Conservation (phyloP, 2,113 vertebrate species). For the Malurus melanocephalus region DNA sequence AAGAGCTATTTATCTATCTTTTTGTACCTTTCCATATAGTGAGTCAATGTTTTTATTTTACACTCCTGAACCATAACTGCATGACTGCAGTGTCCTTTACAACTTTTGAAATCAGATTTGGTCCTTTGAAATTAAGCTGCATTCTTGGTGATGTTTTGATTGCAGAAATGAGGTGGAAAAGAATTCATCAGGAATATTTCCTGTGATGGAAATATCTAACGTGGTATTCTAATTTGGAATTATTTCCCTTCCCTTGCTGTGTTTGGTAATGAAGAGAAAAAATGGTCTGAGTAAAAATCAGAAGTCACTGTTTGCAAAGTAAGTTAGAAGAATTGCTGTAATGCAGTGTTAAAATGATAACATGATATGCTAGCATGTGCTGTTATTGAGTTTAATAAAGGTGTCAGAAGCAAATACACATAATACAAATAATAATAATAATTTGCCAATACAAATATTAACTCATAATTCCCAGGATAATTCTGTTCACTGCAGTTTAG, state of each 20-base stretch:
- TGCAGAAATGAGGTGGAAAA: background rate
- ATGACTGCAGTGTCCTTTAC: background rate
- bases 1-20: background rate
- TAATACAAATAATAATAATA: no score
- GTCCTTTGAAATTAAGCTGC: background rate
- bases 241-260: background rate
- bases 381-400: background rate
- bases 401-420: background rate
- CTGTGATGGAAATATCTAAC: background rate
- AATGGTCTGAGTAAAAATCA: background rate
- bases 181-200: background rate
- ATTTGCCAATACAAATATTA: no score
- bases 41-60: background rate
- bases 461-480: background rate
- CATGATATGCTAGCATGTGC: background rate
- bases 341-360: background rate
- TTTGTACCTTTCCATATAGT: rapidly evolving
- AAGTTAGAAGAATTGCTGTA: background rate
- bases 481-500: background rate
- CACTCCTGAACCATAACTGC: background rate
- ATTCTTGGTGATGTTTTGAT: background rate
- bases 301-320: background rate
- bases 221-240: background rate
- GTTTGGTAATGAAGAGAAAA: background rate
- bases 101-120: background rate